These are phyloP conservation scores for Phalacrocorax aristotelis DNA, from an alignment of 2,113 vertebrate genomes.

Conservation along the genomic window DNA sequence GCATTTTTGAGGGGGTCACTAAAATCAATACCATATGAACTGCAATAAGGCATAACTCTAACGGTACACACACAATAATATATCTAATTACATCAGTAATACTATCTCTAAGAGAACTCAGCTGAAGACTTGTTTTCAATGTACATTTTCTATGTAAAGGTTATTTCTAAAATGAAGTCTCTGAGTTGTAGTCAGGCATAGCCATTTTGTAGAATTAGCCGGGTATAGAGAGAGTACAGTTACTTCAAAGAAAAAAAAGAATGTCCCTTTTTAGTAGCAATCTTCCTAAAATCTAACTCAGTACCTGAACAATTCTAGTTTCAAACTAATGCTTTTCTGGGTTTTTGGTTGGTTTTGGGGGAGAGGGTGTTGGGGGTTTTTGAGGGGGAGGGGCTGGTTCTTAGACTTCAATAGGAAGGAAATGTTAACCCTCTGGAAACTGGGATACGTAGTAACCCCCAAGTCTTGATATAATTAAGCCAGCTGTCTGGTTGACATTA, in stretches of 20 bases:
- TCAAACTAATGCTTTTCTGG: not conserved
- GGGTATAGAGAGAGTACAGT: not conserved
- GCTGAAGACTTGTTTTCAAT: not conserved
- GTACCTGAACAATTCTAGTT: not conserved
- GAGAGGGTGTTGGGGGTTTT: not conserved
- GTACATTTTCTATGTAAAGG: not conserved
- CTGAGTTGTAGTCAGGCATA: not conserved
- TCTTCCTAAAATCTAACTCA: not conserved
- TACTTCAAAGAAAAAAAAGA: not conserved
- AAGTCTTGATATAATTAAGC: not conserved
- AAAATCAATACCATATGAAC: not conserved
- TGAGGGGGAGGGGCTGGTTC: fast-evolving
- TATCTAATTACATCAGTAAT: not conserved
- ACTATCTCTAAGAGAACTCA: not conserved
- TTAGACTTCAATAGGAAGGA: not conserved
- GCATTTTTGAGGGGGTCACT: not conserved
- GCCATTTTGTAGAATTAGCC: not conserved
- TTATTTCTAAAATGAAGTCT: not conserved
- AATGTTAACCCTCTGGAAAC: not conserved
- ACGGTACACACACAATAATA: not conserved
- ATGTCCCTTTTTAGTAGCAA: not conserved
- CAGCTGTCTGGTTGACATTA: not conserved
- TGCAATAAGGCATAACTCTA: not conserved
- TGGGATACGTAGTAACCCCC: not conserved
- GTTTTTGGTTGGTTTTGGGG: not conserved